Percentiles rank a stretch among this genome's conserved stretches.
Conservation (phyloP, 1,140 invertebrate genomes). For the Papilio polytes region DNA sequence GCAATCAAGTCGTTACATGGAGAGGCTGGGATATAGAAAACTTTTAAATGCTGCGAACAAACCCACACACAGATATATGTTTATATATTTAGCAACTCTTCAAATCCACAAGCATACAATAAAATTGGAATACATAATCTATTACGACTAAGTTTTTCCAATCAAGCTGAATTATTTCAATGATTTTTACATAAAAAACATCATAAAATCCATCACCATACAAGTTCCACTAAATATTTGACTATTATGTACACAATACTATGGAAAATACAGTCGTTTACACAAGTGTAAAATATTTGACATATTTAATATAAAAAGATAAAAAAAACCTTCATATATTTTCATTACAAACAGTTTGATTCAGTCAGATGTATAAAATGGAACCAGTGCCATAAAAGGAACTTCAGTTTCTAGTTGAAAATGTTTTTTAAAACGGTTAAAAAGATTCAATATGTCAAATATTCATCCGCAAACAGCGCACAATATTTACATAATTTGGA, state of each 20-base stretch:
- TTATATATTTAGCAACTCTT: background rate
- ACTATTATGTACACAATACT: slow-evolving; percentile 45
- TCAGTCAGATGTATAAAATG: slow-evolving; percentile 20
- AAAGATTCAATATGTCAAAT: slow-evolving; percentile 39
- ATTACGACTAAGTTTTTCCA: background rate
- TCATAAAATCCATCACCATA: slow-evolving; percentile 39
- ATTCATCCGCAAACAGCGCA: slow-evolving; percentile 24
- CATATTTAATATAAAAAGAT: slow-evolving; percentile 24
- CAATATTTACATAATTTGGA: slow-evolving; percentile 51
- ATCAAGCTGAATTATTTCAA: background rate
- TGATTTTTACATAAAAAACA: background rate
- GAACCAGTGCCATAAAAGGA: slow-evolving; percentile 26
- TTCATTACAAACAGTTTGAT: background rate
- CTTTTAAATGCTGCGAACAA: background rate
- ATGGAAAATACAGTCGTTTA: slow-evolving; percentile 32
- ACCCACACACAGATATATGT: background rate
- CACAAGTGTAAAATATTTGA: slow-evolving; percentile 40
- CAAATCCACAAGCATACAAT: slow-evolving; percentile 20
- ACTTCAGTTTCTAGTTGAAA: slow-evolving; percentile 4
- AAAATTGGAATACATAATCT: slow-evolving; percentile 13
- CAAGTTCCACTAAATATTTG: slow-evolving; percentile 36
- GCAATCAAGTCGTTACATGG: background rate
- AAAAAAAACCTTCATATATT: background rate
- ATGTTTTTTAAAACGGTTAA: background rate
- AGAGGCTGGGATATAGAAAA: background rate